Evolutionary conservation across 2,113 vertebrate species (phyloP).

Genomic region (Pachypanchax playfairii): DNA sequence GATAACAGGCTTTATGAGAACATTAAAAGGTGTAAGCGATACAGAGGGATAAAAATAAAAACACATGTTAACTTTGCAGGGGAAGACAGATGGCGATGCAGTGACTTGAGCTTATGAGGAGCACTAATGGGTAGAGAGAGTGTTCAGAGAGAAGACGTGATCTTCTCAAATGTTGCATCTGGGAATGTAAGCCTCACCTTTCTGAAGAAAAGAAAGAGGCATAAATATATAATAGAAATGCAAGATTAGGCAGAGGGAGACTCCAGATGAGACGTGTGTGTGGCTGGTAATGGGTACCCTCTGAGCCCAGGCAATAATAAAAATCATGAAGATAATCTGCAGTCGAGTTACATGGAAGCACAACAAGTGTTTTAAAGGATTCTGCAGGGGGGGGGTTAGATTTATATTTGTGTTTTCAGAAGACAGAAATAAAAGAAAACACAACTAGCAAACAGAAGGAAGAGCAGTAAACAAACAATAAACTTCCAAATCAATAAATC

Average conservation of each 20-base stretch:
- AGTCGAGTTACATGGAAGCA: conserved; percentile 20
- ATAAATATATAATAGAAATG: conserved; percentile 47
- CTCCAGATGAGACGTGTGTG: conserved; percentile 40
- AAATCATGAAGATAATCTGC: conserved; percentile 29
- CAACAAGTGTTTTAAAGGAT: conserved; percentile 1
- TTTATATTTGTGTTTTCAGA: conserved; percentile 21
- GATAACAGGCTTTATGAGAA: conserved; percentile 53
- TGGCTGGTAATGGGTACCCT: conserved; percentile 24
- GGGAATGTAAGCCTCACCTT: conserved; percentile 48
- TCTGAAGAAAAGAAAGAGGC: conserved; percentile 25
- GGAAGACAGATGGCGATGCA: conserved; percentile 55
- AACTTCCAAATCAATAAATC: conserved; percentile 66
- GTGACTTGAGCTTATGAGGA: conserved; percentile 32
- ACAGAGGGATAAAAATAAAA: conserved; percentile 60
- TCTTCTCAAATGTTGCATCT: conserved; percentile 61
- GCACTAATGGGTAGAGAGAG: conserved; percentile 58
- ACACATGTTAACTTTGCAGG: conserved; percentile 54
- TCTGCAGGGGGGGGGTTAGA: conserved; percentile 4
- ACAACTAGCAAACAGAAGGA: conserved; percentile 42
- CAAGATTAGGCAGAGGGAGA: conserved; percentile 31
- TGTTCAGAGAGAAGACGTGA: conserved; percentile 51
- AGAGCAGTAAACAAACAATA: conserved; percentile 53
- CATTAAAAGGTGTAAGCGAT: conserved; percentile 61
- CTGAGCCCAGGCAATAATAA: conserved; percentile 51
- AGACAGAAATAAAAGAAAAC: conserved; percentile 33